Evolutionary conservation across 1,140 invertebrate species (phyloP), one percentile per base, ranked within the genome.

Genomic region (Pachypeltis micranthus): DNA sequence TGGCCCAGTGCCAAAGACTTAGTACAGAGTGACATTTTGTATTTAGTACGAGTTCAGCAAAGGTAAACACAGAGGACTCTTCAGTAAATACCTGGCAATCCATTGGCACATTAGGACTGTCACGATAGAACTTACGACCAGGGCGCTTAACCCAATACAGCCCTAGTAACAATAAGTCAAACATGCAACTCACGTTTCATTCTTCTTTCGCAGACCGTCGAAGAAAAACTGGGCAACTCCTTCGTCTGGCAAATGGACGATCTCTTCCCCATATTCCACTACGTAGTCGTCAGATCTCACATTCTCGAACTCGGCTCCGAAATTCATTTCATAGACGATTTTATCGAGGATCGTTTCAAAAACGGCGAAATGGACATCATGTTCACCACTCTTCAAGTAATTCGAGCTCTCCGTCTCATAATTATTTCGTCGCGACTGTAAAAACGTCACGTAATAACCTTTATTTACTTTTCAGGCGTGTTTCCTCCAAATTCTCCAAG

Each of bases 161-260:
- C n/a, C n/a, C n/a, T n/a, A n/a, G n/a, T n/a, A n/a, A n/a, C n/a
- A n/a, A n/a, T n/a, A n/a, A n/a, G n/a, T n/a, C n/a, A n/a, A n/a
- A n/a, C n/a, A n/a, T n/a, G n/a, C n/a, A n/a, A n/a, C n/a, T n/a
- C n/a, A n/a, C n/a, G n/a, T n/a, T n/a, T n/a, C n/a, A n/a, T n/a
- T 44, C 73, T 26, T 2, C 26, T 31, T 29, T 69, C 70, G 4
- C 67, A 84, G 81, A 74, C 76, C 63, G 81, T 83, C 29, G 73
- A 81, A 70, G 70, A 69, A 39, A 70, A 75, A 62, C 68, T 82
- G 67, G 78, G 76, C 27, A 64, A 76, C 61, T 72, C 78, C 21
- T 87, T 87, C 70, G 71, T 85, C 44, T 89, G 87, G 85, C 85
- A 83, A 67, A 90, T 90, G 86, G 89, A 93, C 74, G 87, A 90